Evolutionary conservation across 2,888 invertebrate genomes (phyloP).

Genomic region (Ferdinandea cuprea): DNA sequence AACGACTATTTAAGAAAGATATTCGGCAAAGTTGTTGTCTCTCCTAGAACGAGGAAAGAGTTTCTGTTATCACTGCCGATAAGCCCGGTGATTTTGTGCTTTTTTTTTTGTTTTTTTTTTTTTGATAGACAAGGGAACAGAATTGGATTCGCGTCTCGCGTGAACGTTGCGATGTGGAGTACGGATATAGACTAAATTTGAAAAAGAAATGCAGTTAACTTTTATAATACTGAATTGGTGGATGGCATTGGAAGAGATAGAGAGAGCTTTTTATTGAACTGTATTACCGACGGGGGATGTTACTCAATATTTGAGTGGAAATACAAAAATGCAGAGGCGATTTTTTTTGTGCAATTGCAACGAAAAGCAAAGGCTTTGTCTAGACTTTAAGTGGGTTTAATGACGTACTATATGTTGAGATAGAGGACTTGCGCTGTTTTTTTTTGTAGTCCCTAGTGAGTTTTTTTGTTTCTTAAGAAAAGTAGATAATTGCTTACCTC

Average conservation of each 20-base stretch:
- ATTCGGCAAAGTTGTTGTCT: no score
- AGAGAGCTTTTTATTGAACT: constrained; percentile 55
- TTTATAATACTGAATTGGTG: constrained; percentile 63
- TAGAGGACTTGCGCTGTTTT: not conserved
- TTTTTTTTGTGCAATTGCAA: not conserved
- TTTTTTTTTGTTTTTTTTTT: constrained; percentile 1
- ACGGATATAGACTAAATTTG: constrained; percentile 60
- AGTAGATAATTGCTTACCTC: not conserved
- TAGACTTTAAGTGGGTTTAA: constrained; percentile 32
- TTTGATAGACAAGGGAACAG: not conserved
- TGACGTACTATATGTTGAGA: not conserved
- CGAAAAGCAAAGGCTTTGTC: constrained; percentile 45
- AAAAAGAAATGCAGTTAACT: constrained; percentile 49
- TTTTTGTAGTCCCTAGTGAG: no score
- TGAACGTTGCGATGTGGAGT: constrained; percentile 54
- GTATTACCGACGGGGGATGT: constrained; percentile 38
- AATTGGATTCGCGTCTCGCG: constrained; percentile 10
- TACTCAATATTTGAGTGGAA: constrained; percentile 51
- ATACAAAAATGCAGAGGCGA: not conserved
- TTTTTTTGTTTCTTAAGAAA: no score
- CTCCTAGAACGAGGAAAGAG: no score
- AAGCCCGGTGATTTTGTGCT: constrained; percentile 32
- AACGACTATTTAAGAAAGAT: constrained; percentile 3
- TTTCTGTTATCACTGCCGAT: constrained; percentile 24
- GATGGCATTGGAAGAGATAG: no score